Base-by-base conservation (phyloP, 2,888 invertebrate genomes). In the Ophion ventricosus region DNA sequence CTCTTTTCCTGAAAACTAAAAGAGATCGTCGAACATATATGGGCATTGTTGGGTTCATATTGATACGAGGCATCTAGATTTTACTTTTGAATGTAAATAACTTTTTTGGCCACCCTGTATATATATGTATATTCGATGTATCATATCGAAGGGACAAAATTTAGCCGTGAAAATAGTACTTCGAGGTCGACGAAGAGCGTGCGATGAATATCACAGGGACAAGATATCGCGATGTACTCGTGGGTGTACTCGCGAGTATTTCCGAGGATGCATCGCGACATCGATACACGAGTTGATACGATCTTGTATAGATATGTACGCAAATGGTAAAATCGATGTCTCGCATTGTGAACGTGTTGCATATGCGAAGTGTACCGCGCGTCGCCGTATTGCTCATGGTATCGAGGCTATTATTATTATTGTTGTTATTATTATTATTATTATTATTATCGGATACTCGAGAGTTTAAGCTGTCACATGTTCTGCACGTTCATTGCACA, bases 191-290 rank as follows among this genome's bases (percentile, higher is more conserved):
- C 59, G 25, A 56, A 56, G 75, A 75, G 75, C 75, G 56, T 75
- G 75, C 75, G 64, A 75, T 75, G 75, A 75, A 75, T 75, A 75
- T 66, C 66, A 14, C 40, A 57, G 35, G 14, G 57, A 20, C 72
- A 20, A 54, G 74, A 63, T 63, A 64, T 54, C 64, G 14, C 4
- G 64, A 75, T 64, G 59, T 66, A 35, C 35, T 40, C 57, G 54
- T 29, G 35, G 29, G 35, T 54, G 56, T 49, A 56, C n/a, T n/a
- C 56, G 43, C 14, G 14, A 11, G 43, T 26, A 17, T 49, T 23
- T 26, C 26, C 25, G 25, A 10, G 26, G 10, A 35, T 49, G 25
- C 25, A 56, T 75, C 64, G 25, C 43, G 54, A 40, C 35, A 72
- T 63, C 35, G 63, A 63, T 63, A 69, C 54, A 54, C 56, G 35